Conservation (phyloP, 2,888 invertebrate genomes). For the Platypus cylindrus region DNA sequence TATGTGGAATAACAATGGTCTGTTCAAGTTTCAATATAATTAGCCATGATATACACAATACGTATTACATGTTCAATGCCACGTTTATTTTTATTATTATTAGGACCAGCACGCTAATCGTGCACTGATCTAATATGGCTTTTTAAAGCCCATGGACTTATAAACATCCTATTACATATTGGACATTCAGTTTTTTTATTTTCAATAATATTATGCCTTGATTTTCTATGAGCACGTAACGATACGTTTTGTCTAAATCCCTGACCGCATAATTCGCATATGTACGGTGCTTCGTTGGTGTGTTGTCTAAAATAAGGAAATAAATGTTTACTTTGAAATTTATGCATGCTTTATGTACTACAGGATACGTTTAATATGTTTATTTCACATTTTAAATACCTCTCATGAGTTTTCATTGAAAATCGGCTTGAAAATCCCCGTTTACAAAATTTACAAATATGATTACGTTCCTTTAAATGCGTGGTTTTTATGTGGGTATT, state of each 20-base stretch:
- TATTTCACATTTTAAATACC: no score
- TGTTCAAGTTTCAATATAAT: no score
- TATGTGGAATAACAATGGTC: no score
- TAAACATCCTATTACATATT: constrained; percentile 21
- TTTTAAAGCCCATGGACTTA: constrained; percentile 13
- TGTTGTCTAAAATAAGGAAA: constrained; percentile 20
- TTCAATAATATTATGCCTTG: constrained; percentile 25
- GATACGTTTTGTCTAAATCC: constrained; percentile 28
- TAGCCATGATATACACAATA: no score
- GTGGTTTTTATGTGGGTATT: constrained; percentile 24
- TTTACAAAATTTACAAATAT: constrained; percentile 23
- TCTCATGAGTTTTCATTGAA: constrained; percentile 19
- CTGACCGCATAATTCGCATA: constrained; percentile 24
- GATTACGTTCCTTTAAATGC: constrained; percentile 24
- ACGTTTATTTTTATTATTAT: no score
- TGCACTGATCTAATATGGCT: constrained; percentile 13
- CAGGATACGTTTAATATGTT: neutral
- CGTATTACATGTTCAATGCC: no score
- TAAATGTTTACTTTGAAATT: no score
- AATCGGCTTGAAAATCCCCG: constrained; percentile 25
- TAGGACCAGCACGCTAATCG: constrained; percentile 5
- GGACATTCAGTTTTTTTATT: constrained; percentile 20
- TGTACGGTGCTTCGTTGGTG: constrained; percentile 26
- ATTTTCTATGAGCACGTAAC: constrained; percentile 23
- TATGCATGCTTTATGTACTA: neutral